A percentile compares a stretch with the other conserved stretches of the same genome.
Evolutionary conservation across 2,888 invertebrate genomes (phyloP).

Genomic region (Hylaea fasciaria): DNA sequence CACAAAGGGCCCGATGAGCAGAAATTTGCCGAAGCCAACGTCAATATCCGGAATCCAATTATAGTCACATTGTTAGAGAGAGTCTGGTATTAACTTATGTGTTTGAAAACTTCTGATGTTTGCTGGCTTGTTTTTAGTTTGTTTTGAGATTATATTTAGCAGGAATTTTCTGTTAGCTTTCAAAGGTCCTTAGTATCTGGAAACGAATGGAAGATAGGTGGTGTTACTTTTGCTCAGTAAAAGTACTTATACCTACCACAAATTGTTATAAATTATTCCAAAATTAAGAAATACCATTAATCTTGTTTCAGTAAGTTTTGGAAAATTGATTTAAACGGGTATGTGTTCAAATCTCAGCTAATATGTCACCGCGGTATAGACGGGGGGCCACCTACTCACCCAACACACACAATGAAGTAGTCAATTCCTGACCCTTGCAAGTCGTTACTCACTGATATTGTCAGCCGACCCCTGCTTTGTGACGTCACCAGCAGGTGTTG

Average conservation of each 20-base stretch:
- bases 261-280: too few species aligned
- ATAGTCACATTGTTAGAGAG: conserved; percentile 51
- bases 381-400: background rate
- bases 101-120: conserved; percentile 10
- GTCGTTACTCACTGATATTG: conserved; percentile 42
- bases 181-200: too few species aligned
- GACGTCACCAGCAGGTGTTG: conserved; percentile 67
- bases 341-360: background rate
- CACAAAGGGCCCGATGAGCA: conserved; percentile 52
- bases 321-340: too few species aligned
- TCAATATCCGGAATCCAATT: conserved; percentile 58
- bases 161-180: background rate
- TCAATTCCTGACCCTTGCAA: conserved; percentile 33
- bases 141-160: background rate
- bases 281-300: too few species aligned
- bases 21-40: conserved; percentile 48
- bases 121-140: conserved; percentile 7
- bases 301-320: too few species aligned
- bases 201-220: too few species aligned
- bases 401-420: conserved; percentile 32
- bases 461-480: conserved; percentile 41
- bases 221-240: too few species aligned
- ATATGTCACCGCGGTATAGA: background rate
- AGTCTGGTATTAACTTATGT: conserved; percentile 36
- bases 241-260: too few species aligned